Evolutionary conservation across 37 sponge, comb jelly and placozoan species (phyloP).

Genomic region (Bolinopsis microptera): DNA sequence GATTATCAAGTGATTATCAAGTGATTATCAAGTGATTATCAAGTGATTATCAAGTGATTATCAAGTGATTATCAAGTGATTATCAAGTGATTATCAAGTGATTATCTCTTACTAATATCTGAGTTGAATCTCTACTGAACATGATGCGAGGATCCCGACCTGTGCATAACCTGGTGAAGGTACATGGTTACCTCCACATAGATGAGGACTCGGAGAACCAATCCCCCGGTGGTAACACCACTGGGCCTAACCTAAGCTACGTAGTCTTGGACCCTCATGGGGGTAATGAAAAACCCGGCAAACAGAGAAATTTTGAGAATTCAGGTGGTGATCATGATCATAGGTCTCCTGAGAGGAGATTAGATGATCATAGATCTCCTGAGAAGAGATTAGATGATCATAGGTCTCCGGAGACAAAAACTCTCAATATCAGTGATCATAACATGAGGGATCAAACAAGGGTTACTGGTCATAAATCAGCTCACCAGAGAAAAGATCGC

Average conservation of each 20-base stretch:
- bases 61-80: too few species aligned
- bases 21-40: too few species aligned
- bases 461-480: background rate
- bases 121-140: too few species aligned
- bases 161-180: constrained; percentile 36
- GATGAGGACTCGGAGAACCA: constrained; percentile 1
- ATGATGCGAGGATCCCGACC: background rate
- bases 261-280: background rate
- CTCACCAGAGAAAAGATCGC: background rate
- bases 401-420: too few species aligned
- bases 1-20: too few species aligned
- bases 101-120: too few species aligned
- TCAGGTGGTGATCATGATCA: too few species aligned
- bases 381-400: too few species aligned
- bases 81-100: too few species aligned
- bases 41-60: too few species aligned
- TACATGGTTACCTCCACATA: constrained; percentile 59
- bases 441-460: background rate
- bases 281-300: background rate
- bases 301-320: background rate
- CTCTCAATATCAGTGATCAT: background rate
- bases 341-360: too few species aligned
- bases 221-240: background rate
- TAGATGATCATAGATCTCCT: too few species aligned
- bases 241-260: background rate